A percentile compares a stretch with the other conserved stretches of the same genome.
These are phyloP conservation scores for Helicoverpa assulta DNA, from an alignment of 2,888 invertebrate species.

Conservation along the genomic window DNA sequence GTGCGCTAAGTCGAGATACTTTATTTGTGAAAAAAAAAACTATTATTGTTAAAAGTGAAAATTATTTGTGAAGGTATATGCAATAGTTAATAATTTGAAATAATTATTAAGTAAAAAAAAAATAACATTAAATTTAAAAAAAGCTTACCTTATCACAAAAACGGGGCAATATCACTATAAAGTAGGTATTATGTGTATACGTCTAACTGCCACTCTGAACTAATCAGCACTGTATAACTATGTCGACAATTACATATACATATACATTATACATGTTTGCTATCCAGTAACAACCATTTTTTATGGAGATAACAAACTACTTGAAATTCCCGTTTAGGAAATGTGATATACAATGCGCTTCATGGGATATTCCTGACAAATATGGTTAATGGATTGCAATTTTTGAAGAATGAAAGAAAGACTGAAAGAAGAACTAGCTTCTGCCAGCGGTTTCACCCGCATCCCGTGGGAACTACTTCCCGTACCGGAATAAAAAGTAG, in stretches of 20 bases:
- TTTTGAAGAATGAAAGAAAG: no score
- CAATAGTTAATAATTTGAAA: no score
- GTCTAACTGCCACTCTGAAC: background rate
- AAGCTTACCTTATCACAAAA: background rate
- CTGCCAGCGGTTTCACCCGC: no score
- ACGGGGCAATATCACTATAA: background rate
- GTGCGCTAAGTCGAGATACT: no score
- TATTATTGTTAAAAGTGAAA: no score
- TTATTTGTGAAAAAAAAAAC: no score
- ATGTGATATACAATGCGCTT: background rate
- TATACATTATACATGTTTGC: background rate
- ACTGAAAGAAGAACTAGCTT: no score
- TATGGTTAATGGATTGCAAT: no score
- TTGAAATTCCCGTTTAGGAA: background rate
- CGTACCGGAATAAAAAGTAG: no score
- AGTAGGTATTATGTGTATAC: background rate
- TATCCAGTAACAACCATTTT: background rate
- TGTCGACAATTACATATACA: background rate
- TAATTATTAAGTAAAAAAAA: background rate
- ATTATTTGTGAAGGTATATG: no score
- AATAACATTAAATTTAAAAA: background rate
- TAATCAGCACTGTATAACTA: slow-evolving; percentile 10
- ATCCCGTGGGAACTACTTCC: no score
- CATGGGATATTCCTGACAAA: background rate
- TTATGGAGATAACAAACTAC: background rate